A percentile compares a stretch with the other conserved stretches of the same genome.
Conservation (phyloP, 1,140 invertebrate genomes). For the Rhagoletis pomonella region DNA sequence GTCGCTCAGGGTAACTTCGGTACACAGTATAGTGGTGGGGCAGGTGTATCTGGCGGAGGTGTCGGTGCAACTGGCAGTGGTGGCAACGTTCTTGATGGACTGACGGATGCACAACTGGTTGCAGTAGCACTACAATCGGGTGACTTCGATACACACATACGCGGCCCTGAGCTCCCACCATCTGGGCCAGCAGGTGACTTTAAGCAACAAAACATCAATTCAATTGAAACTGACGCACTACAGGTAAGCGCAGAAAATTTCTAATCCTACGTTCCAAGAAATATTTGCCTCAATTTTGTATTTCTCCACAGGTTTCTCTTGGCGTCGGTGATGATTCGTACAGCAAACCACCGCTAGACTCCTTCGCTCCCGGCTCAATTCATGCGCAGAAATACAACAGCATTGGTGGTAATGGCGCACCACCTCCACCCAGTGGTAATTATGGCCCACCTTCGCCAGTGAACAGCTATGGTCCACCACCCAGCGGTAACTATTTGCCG, state of each 20-base stretch:
- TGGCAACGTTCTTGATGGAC: conserved; percentile 64
- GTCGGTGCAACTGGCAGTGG: conserved; percentile 22
- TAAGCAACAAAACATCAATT: conserved; percentile 59
- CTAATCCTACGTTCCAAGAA: not conserved
- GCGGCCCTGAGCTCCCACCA: conserved; percentile 44
- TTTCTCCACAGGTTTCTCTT: conserved; percentile 58
- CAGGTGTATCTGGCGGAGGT: not conserved
- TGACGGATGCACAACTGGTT: conserved; percentile 69
- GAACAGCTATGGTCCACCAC: conserved; percentile 21
- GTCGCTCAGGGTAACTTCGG: conserved; percentile 61
- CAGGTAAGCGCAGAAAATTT: conserved; percentile 61
- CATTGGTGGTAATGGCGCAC: conserved; percentile 56
- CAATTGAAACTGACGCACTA: conserved; percentile 64
- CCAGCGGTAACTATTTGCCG: conserved; percentile 58
- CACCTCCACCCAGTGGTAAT: conserved; percentile 56
- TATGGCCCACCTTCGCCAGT: conserved; percentile 63
- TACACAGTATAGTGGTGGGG: conserved; percentile 40
- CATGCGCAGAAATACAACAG: conserved; percentile 65
- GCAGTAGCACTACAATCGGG: conserved; percentile 67
- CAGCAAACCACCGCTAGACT: conserved; percentile 65
- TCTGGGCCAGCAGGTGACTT: conserved; percentile 60
- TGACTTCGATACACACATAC: conserved; percentile 57
- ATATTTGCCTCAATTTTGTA: not conserved
- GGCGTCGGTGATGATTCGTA: conserved; percentile 65
- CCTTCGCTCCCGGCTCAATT: conserved; percentile 64